Evolutionary conservation across 1,140 invertebrate genomes (phyloP).

Genomic region (Zaprionus ornatus): DNA sequence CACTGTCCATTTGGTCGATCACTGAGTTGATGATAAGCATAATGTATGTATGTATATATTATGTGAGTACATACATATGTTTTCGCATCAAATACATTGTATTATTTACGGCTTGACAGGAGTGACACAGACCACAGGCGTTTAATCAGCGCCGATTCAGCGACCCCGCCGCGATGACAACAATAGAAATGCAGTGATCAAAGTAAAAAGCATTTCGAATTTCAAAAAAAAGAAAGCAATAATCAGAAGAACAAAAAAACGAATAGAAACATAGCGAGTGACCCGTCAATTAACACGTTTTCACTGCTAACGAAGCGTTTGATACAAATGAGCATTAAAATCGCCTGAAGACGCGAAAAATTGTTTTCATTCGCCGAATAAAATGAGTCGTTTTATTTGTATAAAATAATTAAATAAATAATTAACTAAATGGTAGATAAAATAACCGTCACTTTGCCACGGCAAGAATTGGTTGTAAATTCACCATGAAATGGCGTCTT

Average conservation of each 20-base stretch:
- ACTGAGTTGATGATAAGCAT: slow-evolving; percentile 54
- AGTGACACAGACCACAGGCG: slow-evolving; percentile 28
- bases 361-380: slow-evolving; percentile 37
- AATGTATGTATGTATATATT: slow-evolving; percentile 4
- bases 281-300: slow-evolving; percentile 71
- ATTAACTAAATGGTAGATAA: slow-evolving; percentile 51
- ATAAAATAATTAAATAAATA: slow-evolving; percentile 37
- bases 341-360: slow-evolving; percentile 44
- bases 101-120: slow-evolving; percentile 53
- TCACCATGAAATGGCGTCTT: slow-evolving; percentile 80
- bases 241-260: slow-evolving; percentile 24
- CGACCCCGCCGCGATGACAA: slow-evolving; percentile 39
- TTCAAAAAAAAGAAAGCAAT: slow-evolving; percentile 12
- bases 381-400: slow-evolving; percentile 14
- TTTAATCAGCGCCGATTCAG: slow-evolving; percentile 49
- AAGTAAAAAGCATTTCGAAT: slow-evolving; percentile 27
- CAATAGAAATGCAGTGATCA: slow-evolving; percentile 37
- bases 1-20: slow-evolving; percentile 47
- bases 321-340: slow-evolving; percentile 52
- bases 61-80: background rate
- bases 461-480: slow-evolving; percentile 77
- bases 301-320: slow-evolving; percentile 56
- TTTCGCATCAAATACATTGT: slow-evolving; percentile 61
- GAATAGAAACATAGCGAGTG: slow-evolving; percentile 23
- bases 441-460: slow-evolving; percentile 52